Conservation (phyloP, 2,113 vertebrate genomes). For the Gobio gobio region DNA sequence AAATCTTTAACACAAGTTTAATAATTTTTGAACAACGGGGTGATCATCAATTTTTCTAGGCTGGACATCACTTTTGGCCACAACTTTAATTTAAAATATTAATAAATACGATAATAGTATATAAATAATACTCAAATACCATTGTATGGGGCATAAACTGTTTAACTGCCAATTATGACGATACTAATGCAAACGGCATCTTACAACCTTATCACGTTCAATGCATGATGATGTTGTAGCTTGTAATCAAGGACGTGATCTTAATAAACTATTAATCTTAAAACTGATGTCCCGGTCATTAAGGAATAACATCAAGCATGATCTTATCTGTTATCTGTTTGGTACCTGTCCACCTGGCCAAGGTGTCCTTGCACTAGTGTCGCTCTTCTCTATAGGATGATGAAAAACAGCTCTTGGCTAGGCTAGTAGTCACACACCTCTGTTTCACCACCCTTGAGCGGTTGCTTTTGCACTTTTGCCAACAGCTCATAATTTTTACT, state of each 20-base stretch:
- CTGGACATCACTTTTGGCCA: no score
- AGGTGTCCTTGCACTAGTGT: constrained; percentile 58
- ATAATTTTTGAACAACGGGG: no score
- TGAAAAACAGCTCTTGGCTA: constrained; percentile 68
- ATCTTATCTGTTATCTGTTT: not conserved
- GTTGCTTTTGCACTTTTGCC: constrained; percentile 32
- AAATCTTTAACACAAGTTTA: no score
- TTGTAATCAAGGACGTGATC: not conserved
- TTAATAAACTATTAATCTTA: not conserved
- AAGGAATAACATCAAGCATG: not conserved
- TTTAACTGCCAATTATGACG: not conserved
- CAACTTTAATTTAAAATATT: no score
- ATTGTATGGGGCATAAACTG: no score
- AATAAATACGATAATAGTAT: no score
- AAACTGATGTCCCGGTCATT: constrained; percentile 8
- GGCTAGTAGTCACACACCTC: constrained; percentile 24
- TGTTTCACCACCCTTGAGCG: not conserved
- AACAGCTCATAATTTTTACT: constrained; percentile 31
- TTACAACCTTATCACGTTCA: not conserved
- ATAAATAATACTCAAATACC: no score
- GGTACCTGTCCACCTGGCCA: constrained; percentile 7
- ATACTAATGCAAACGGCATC: not conserved
- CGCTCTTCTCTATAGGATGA: constrained; percentile 46
- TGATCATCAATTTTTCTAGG: no score
- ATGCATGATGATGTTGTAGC: not conserved